phyloP scores from a whole-genome alignment of 1,140 invertebrate genomes.

The Trichomalopsis sarcophagae region DNA sequence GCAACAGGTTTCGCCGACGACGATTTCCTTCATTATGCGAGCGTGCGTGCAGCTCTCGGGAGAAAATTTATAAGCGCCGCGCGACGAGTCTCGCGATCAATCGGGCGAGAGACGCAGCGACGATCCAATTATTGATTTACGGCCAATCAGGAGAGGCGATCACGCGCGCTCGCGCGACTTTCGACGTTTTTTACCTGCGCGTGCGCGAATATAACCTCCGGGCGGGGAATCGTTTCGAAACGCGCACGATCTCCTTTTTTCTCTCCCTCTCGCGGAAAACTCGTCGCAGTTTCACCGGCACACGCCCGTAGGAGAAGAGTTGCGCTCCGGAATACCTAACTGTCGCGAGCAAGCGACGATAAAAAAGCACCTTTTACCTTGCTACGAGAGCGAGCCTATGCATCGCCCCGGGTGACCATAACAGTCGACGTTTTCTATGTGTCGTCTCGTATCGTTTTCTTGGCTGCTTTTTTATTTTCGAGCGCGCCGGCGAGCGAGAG shows the following conservation, averaged over 20 bases:
- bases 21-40: conserved; percentile 46
- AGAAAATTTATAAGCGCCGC: conserved; percentile 51
- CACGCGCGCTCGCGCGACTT: conserved; percentile 39
- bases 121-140: conserved; percentile 55
- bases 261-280: conserved; percentile 17
- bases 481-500: background rate
- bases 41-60: background rate
- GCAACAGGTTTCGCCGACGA: conserved; percentile 35
- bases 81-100: conserved; percentile 13
- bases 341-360: conserved; percentile 33
- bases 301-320: conserved; percentile 44
- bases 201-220: conserved; percentile 21
- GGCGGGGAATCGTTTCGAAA: conserved; percentile 49
- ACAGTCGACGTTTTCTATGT: conserved; percentile 41
- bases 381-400: conserved; percentile 23
- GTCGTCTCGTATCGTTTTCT: background rate
- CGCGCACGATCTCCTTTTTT: conserved; percentile 43
- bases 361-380: conserved; percentile 44
- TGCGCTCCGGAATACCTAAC: conserved; percentile 51
- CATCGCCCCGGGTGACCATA: conserved; percentile 52
- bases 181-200: conserved; percentile 43
- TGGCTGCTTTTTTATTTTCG: background rate
- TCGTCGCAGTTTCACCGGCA: conserved; percentile 42
- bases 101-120: conserved; percentile 10
- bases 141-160: conserved; percentile 38